Conservation (phyloP, 2,113 vertebrate species). For the Xiphophorus hellerii region DNA sequence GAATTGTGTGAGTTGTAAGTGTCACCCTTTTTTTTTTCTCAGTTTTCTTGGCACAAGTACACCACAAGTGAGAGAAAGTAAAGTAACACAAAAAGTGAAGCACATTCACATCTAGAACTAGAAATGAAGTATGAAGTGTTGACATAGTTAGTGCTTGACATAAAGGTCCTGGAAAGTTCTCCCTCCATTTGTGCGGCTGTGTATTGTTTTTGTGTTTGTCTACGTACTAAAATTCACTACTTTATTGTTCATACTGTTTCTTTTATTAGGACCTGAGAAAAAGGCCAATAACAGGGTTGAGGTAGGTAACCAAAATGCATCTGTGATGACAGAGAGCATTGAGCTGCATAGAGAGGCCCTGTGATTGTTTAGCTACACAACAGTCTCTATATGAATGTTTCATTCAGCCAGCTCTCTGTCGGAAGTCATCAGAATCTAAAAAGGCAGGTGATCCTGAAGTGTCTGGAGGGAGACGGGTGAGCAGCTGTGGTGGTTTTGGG, state of each 20-base stretch:
- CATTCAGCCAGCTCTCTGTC: constrained; percentile 23
- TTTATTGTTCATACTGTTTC: constrained; percentile 50
- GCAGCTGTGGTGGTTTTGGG: constrained; percentile 54
- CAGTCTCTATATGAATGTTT: constrained; percentile 5
- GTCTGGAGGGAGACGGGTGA: constrained; percentile 52
- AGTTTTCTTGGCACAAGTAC: constrained; percentile 32
- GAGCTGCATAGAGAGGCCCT: constrained; percentile 10
- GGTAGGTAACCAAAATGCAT: constrained; percentile 77
- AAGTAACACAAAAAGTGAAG: constrained; percentile 16
- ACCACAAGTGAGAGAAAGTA: constrained; percentile 31
- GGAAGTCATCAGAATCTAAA: constrained; percentile 28
- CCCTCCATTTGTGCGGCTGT: constrained; percentile 31
- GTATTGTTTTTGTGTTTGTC: constrained; percentile 20
- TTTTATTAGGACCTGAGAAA: constrained; percentile 70
- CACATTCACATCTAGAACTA: constrained; percentile 39
- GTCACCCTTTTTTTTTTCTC: constrained; percentile 22
- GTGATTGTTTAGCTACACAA: constrained; percentile 19
- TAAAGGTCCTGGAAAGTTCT: constrained; percentile 43
- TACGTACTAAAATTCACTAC: background rate
- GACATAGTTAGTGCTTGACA: constrained; percentile 51
- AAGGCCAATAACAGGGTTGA: constrained; percentile 70
- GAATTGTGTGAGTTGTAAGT: constrained; percentile 37
- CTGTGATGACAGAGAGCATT: constrained; percentile 21
- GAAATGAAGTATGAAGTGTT: constrained; percentile 37
- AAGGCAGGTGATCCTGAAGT: constrained; percentile 40